Conservation (phyloP, 2,888 invertebrate genomes). For the Folsomia candida region DNA sequence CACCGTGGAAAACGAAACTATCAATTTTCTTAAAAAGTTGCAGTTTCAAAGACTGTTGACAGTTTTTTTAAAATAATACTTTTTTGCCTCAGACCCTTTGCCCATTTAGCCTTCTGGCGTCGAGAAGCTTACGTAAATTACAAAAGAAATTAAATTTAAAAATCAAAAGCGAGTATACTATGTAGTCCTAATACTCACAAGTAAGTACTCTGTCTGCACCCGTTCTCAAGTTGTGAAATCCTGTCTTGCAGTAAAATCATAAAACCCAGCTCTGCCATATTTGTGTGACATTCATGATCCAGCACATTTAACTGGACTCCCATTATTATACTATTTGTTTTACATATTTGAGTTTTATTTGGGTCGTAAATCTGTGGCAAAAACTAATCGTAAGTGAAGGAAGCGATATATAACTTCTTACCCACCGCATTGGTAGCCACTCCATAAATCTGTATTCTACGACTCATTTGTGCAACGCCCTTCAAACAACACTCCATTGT, state of each 20-base stretch:
- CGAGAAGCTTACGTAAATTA: too few species aligned
- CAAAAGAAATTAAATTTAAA: too few species aligned
- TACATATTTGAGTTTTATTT: constrained; percentile 8
- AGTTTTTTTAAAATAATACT: not conserved
- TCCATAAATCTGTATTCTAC: constrained; percentile 9
- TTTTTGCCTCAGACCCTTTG: too few species aligned
- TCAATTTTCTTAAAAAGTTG: not conserved
- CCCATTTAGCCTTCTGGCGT: too few species aligned
- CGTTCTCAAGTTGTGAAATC: not conserved
- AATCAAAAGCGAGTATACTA: too few species aligned
- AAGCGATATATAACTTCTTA: not conserved
- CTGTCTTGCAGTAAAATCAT: not conserved
- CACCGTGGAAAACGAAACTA: not conserved
- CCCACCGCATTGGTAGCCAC: constrained; percentile 15
- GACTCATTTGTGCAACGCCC: constrained; percentile 15
- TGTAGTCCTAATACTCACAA: too few species aligned
- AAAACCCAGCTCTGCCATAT: not conserved
- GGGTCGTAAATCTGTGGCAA: not conserved
- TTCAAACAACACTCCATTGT: constrained; percentile 16
- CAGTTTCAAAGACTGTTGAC: not conserved
- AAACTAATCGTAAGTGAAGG: not conserved
- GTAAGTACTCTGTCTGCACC: not conserved
- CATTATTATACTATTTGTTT: not conserved
- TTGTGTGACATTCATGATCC: constrained; percentile 16
- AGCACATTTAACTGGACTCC: not conserved